phyloP scores from a whole-genome alignment of 2,113 vertebrate genomes.

The Copsychus sechellarum region DNA sequence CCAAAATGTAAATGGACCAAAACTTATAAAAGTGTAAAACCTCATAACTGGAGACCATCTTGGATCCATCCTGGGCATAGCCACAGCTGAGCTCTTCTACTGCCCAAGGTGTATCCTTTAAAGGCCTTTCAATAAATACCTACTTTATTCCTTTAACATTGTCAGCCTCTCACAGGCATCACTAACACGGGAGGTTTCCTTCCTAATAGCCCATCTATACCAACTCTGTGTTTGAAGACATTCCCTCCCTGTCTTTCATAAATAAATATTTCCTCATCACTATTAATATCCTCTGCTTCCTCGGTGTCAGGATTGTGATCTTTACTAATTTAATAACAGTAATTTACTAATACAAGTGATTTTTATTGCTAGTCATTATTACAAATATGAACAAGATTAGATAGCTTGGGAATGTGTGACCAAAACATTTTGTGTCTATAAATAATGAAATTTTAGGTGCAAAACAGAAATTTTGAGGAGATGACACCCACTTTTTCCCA shows the following conservation, averaged over 20 bases:
- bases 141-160: too few relatives aligned
- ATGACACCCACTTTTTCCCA: not conserved
- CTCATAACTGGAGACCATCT: too few relatives aligned
- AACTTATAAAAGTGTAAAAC: too few relatives aligned
- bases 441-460: not conserved
- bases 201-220: accelerated
- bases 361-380: not conserved
- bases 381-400: not conserved
- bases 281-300: not conserved
- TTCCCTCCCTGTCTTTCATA: not conserved
- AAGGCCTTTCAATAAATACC: too few relatives aligned
- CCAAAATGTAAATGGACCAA: too few relatives aligned
- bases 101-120: too few relatives aligned
- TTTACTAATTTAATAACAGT: not conserved
- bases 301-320: accelerated
- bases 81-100: too few relatives aligned
- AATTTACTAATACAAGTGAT: not conserved
- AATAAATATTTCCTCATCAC: not conserved
- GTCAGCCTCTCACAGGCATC: not conserved
- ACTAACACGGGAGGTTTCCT: accelerated
- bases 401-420: not conserved
- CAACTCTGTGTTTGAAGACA: not conserved
- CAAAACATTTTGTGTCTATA: not conserved
- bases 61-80: too few relatives aligned
- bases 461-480: not conserved